Base-by-base conservation (phyloP, 1,140 invertebrate genomes). In the Drosophila kepulauana region DNA sequence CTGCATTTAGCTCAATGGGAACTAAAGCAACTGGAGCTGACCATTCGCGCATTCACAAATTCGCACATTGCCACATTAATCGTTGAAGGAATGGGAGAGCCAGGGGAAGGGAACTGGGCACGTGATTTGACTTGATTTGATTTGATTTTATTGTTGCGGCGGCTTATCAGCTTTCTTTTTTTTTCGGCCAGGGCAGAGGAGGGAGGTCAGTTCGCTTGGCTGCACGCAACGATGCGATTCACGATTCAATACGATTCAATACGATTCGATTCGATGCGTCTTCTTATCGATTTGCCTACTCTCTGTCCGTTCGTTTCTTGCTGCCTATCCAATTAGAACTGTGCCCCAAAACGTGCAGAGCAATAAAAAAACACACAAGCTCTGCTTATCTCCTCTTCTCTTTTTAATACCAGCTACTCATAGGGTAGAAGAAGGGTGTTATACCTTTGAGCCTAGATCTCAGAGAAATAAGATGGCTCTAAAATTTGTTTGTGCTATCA, bases 141-240 rank as follows among this genome's bases (percentile, higher is more conserved):
- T 87, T 87, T 88, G 82, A 84, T 88, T 87, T 87, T 82, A 88
- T 87, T 87, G 82, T 84, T 88, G 82, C 59, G 84, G 84, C 82
- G 56, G 77, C 84, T 87, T 87, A 87, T 87, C 82, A 88, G 84
- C 82, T 80, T 79, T 86, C 77, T 49, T 25, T 25, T 20, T 20
- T 20, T 25, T 25, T 25, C 20, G 20, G 20, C 20, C 20, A 25
- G 3, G 20, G 20, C 20, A 25, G 20, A 25, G 20, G 20, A 25
- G 20, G 20, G 20, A 4, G 20, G 20, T 25, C 20, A 25, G 20
- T 25, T 25, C 20, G 20, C 20, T 25, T 25, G 52, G 41, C 51
- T 20, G 61, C 63, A 76, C 63, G 73, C 62, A 71, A 63, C 54
- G 70, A 74, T 81, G 64, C 75, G 61, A 67, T 51, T 7, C 11